Conservation (phyloP, 1,140 invertebrate genomes). For the Bombus balteatus region DNA sequence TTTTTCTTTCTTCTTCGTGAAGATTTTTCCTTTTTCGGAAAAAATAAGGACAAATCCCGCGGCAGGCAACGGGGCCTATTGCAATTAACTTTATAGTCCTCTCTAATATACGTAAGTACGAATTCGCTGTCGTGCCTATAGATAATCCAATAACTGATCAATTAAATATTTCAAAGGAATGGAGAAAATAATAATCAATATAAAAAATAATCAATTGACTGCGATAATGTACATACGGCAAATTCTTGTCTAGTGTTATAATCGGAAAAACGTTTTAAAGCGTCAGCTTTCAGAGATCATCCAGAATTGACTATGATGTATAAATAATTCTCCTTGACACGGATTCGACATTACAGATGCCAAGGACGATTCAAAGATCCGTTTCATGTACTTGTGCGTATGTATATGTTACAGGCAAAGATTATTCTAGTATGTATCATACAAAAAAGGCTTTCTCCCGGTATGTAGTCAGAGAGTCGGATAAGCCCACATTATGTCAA, state of each 20-base stretch:
- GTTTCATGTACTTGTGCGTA: too few species aligned
- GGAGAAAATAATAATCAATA: neutral
- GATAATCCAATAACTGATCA: neutral
- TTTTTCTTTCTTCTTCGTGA: neutral
- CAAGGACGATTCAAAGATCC: neutral
- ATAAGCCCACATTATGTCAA: too few species aligned
- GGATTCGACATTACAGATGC: neutral
- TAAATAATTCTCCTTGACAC: slow-evolving; percentile 10
- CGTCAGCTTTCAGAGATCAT: slow-evolving; percentile 30
- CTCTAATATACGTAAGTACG: neutral
- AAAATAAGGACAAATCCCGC: neutral
- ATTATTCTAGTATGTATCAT: neutral
- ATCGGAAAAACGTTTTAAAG: slow-evolving; percentile 51
- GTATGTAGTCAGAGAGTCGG: too few species aligned
- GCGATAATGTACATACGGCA: slow-evolving; percentile 8
- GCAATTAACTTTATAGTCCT: slow-evolving; percentile 29
- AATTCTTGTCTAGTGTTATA: slow-evolving; percentile 52
- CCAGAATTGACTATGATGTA: slow-evolving; percentile 13
- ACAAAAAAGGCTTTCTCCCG: neutral
- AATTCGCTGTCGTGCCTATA: neutral
- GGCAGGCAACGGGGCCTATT: neutral
- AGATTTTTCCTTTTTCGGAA: neutral
- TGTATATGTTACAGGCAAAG: slow-evolving; percentile 3
- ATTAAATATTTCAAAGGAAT: neutral
- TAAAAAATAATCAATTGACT: neutral